phyloP scores from a whole-genome alignment of 2,888 invertebrate species.

The Aricia artaxerxes region DNA sequence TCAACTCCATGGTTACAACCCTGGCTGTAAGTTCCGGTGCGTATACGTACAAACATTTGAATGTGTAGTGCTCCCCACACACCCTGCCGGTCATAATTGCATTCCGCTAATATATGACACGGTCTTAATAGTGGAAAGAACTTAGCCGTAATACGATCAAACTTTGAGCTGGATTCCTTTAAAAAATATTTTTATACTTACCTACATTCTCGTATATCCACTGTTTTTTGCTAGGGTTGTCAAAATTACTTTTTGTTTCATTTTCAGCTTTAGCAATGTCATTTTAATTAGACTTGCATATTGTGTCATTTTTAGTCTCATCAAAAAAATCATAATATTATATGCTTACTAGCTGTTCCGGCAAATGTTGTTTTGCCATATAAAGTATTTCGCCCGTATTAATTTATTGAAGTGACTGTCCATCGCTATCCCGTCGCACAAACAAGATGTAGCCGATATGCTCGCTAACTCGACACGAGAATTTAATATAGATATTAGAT shows the following conservation, averaged over 20 bases:
- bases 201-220: not conserved
- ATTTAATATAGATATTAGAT: too few species aligned
- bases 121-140: constrained; percentile 24
- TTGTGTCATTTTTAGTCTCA: not conserved
- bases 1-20: constrained; percentile 48
- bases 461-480: too few species aligned
- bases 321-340: not conserved
- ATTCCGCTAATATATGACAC: constrained; percentile 76
- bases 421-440: too few species aligned
- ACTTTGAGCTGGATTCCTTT: not conserved
- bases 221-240: not conserved
- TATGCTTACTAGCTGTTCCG: too few species aligned
- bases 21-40: constrained; percentile 49
- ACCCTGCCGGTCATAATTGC: constrained; percentile 72
- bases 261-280: not conserved
- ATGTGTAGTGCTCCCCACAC: constrained; percentile 65
- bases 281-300: not conserved
- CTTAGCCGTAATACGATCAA: not conserved
- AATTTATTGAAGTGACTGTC: too few species aligned
- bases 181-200: not conserved
- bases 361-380: too few species aligned
- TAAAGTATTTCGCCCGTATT: too few species aligned
- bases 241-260: not conserved
- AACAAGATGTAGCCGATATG: too few species aligned
- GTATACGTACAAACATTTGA: constrained; percentile 57